Evolutionary conservation across 2,888 invertebrate species (phyloP).

Genomic region (Neria commutata): DNA sequence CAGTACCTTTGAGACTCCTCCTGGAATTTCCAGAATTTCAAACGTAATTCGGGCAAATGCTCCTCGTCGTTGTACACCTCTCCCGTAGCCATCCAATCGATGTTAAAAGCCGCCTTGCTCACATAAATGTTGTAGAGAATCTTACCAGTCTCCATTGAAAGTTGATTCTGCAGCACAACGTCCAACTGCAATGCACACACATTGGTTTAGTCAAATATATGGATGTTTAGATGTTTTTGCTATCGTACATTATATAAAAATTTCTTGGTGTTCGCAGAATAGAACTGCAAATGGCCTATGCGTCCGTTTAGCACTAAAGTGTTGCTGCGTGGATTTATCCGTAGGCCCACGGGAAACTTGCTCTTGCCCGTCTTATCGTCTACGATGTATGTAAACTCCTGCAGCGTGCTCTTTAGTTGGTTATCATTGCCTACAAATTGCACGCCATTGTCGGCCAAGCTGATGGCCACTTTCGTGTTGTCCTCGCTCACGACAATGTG

Average conservation of each 20-base stretch:
- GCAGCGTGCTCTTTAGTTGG: constrained; percentile 67
- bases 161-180: constrained; percentile 73
- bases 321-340: constrained; percentile 69
- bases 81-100: constrained; percentile 77
- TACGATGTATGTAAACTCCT: constrained; percentile 71
- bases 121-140: constrained; percentile 72
- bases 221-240: neutral
- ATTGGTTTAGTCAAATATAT: neutral
- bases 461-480: constrained; percentile 70
- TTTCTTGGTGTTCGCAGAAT: constrained; percentile 68
- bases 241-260: constrained; percentile 73
- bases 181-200: constrained; percentile 66
- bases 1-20: constrained; percentile 66
- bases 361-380: constrained; percentile 62
- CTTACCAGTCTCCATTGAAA: constrained; percentile 68
- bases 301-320: constrained; percentile 75
- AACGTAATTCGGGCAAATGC: constrained; percentile 67
- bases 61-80: constrained; percentile 69
- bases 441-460: constrained; percentile 74
- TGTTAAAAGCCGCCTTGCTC: constrained; percentile 70
- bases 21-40: constrained; percentile 79
- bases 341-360: constrained; percentile 59
- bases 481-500: constrained; percentile 69
- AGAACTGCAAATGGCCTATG: constrained; percentile 78
- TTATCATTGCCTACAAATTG: constrained; percentile 65